Base-by-base conservation (phyloP, 2,888 invertebrate species). In the Xestia sexstrigata region DNA sequence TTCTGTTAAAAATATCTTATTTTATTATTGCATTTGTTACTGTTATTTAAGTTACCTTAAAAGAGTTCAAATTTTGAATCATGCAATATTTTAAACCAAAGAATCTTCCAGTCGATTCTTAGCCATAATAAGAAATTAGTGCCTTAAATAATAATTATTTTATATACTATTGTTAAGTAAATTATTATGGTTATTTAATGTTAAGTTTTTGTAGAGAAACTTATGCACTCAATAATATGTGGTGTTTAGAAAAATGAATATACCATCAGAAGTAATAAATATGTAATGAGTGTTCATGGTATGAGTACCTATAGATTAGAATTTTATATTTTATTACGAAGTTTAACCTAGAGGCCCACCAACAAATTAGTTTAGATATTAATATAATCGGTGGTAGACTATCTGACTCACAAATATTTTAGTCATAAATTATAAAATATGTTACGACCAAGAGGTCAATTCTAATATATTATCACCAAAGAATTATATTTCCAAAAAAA, bases 21-120 rank as follows among this genome's bases (percentile, higher is more conserved):
- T 92, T 91, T 90, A 89, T 88, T 88, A 84, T 90, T 94, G 94
- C 94, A 94, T 93, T 94, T 95, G 94, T 95, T 94, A 92, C 89
- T 93, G 90, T 93, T 88, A 86, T 81, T 86, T 96, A 95, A 95
- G 96, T 95, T 96, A 95, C 95, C 95, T 93, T 93, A 89, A 79
- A 91, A 92, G 88, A 95, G 95, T 96, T 95, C 95, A 96, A 96
- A 96, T 92, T 88, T 91, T 93, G 90, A 93, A 93, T 91, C 91
- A 93, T 91, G 93, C 93, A 95, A 94, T 94, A 93, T 92, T 91
- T 88, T 86, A 93, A 93, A 95, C 96, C 95, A 96, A 96, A 96
- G 96, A 95, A 95, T 95, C 95, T 93, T 93, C 92, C 93, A 94
- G 93, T 94, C 93, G 95, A 94, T 95, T 96, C 95, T 95, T 93